phyloP scores from a whole-genome alignment of 2,888 invertebrate genomes.

The Baronia brevicornis region DNA sequence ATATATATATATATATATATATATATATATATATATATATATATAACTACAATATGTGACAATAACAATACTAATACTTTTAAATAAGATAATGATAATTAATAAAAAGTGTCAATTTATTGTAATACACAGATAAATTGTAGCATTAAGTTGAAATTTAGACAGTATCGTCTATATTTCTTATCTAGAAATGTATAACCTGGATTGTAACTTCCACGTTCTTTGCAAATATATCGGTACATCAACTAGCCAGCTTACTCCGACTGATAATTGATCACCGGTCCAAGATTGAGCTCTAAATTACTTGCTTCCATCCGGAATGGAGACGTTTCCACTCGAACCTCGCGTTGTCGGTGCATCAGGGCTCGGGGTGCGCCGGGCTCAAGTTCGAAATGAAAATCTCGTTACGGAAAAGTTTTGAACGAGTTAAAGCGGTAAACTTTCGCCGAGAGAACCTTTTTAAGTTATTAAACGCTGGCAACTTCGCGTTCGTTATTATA shows the following conservation, averaged over 20 bases:
- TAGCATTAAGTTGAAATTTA: no score
- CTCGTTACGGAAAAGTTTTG: neutral
- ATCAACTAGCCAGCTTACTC: constrained; percentile 8
- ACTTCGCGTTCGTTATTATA: neutral
- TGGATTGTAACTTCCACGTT: constrained; percentile 9
- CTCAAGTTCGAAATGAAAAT: constrained; percentile 2
- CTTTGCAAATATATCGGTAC: constrained; percentile 10
- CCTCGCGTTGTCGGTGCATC: no score
- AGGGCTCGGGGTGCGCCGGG: neutral
- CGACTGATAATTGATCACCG: constrained; percentile 38
- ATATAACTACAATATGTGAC: no score
- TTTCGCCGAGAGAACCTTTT: constrained; percentile 1
- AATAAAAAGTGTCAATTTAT: no score
- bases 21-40: no score
- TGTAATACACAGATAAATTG: no score
- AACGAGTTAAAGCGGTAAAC: constrained; percentile 1
- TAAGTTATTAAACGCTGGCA: constrained; percentile 2
- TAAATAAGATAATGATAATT: no score
- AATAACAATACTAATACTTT: no score
- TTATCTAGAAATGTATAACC: no score
- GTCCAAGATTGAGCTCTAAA: constrained; percentile 39
- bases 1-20: no score
- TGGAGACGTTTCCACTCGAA: constrained; percentile 34
- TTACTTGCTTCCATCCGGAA: constrained; percentile 37
- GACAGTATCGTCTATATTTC: no score